Conservation (phyloP, 2,888 invertebrate genomes). For the Patella caerulea region DNA sequence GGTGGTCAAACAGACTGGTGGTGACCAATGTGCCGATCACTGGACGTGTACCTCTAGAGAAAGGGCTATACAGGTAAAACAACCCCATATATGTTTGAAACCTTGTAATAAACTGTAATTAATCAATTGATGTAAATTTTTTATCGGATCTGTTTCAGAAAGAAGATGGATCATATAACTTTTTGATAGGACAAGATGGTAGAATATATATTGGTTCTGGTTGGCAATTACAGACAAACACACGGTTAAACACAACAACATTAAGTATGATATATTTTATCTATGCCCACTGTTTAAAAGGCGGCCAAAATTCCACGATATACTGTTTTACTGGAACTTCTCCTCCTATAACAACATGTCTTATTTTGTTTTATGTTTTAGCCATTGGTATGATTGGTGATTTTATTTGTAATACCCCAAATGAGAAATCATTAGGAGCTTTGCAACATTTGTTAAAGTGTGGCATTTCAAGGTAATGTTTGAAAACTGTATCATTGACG, state of each 20-base stretch:
- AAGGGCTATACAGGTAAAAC: neutral
- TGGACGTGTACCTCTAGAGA: neutral
- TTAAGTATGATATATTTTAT: neutral
- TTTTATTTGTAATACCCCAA: neutral
- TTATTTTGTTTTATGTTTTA: neutral
- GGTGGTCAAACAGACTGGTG: neutral
- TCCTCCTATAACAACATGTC: too few relatives aligned
- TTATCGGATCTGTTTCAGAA: neutral
- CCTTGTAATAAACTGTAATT: too few relatives aligned
- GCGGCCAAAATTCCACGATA: too few relatives aligned
- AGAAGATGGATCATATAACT: neutral
- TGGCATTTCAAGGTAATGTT: neutral
- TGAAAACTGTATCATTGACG: too few relatives aligned
- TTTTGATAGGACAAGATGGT: neutral
- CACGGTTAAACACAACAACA: neutral
- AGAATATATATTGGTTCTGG: neutral
- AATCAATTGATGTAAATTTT: too few relatives aligned
- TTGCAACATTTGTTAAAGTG: neutral
- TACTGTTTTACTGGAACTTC: too few relatives aligned
- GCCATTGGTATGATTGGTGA: neutral
- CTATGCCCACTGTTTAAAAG: too few relatives aligned
- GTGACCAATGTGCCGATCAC: neutral
- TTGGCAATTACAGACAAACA: neutral
- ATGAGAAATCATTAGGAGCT: neutral
- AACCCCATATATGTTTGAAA: too few relatives aligned